These are phyloP conservation scores for Nothocercus nigrocapillus DNA, from an alignment of 2,113 vertebrate genomes.

Conservation along the genomic window DNA sequence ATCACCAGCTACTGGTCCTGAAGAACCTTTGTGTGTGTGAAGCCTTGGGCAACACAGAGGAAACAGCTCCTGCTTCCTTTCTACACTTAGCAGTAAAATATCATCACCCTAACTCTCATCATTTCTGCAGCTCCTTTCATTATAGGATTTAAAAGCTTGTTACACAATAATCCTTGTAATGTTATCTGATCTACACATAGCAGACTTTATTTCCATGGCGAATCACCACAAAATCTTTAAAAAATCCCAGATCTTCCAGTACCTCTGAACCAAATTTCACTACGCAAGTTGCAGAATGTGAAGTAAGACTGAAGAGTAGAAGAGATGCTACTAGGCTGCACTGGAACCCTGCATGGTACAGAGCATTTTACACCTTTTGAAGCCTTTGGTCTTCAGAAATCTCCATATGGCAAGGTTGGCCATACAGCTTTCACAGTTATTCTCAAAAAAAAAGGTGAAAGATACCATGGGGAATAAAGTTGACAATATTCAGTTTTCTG, in stretches of 20 bases:
- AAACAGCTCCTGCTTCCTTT: background rate
- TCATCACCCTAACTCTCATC: background rate
- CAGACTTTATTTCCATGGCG: background rate
- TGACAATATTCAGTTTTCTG: background rate
- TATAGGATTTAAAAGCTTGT: background rate
- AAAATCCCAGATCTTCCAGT: background rate
- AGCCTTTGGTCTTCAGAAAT: background rate
- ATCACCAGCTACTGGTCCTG: background rate
- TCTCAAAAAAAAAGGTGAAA: background rate
- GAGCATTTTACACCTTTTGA: background rate
- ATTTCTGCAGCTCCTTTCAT: background rate
- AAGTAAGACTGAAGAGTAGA: background rate
- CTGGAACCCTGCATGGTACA: background rate
- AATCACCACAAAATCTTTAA: background rate
- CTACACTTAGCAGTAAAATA: background rate
- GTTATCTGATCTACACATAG: background rate
- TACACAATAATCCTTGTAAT: background rate
- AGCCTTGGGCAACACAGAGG: background rate
- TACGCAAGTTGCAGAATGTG: background rate
- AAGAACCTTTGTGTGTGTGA: background rate
- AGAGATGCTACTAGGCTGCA: background rate
- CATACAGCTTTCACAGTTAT: background rate
- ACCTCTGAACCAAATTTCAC: background rate
- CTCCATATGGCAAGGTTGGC: background rate
- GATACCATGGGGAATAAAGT: background rate